A percentile compares a stretch with the other conserved stretches of the same genome.
Conservation (phyloP, 2,113 vertebrate species). For the Sarotherodon lohbergeri region DNA sequence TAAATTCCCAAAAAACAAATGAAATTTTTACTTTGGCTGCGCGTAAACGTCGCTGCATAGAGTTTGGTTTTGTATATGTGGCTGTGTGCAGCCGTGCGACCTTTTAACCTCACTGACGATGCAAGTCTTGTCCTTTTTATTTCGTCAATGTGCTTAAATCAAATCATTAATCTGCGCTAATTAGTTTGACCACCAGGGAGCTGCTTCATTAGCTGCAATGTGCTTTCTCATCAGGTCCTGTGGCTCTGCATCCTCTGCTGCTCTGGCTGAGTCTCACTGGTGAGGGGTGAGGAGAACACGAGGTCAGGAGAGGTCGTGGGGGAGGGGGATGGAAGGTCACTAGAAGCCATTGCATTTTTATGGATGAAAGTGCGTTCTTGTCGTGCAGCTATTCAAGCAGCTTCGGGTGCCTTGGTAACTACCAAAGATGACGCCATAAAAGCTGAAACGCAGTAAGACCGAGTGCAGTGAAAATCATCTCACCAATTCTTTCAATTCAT, state of each 20-base stretch:
- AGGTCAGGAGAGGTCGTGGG: slow-evolving; percentile 4
- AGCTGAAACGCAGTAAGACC: background rate
- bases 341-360: slow-evolving; percentile 28
- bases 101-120: background rate
- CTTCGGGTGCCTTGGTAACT: background rate
- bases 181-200: slow-evolving; percentile 20
- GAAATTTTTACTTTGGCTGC: background rate
- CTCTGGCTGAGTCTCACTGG: slow-evolving; percentile 3
- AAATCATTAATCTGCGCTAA: slow-evolving; percentile 33
- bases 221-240: slow-evolving; percentile 30
- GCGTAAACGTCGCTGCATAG: background rate
- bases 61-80: background rate
- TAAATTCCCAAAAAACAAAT: background rate
- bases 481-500: background rate
- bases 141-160: slow-evolving; percentile 5
- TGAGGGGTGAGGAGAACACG: slow-evolving; percentile 19
- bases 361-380: slow-evolving; percentile 12
- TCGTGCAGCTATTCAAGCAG: background rate
- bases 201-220: slow-evolving; percentile 19
- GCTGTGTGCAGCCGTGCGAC: background rate
- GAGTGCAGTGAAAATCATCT: background rate
- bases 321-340: background rate
- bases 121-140: background rate
- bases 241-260: background rate
- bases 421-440: background rate